Evolutionary conservation across 2,113 vertebrate species (phyloP), one percentile per base, ranked within the genome.

Genomic region (Lophius piscatorius): DNA sequence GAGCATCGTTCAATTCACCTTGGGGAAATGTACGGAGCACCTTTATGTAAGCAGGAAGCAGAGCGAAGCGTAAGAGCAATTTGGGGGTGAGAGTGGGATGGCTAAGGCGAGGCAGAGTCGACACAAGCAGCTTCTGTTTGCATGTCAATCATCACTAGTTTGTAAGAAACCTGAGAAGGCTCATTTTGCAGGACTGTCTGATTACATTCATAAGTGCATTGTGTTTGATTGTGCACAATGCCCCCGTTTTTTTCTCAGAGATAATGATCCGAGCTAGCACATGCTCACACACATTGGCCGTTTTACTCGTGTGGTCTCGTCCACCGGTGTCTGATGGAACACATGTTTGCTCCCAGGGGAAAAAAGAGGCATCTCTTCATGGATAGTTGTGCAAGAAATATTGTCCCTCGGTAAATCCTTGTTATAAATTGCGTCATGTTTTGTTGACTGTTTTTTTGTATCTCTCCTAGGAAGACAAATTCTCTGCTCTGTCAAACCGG

Each of bases 321-420:
- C 63, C 47, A 56, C 62, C 49, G 41, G 70, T 63, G 77, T 76
- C 80, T 81, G 73, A 74, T 58, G 59, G 63, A 84, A 83, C 83
- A 84, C 81, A 84, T 82, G 83, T 47, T 63, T 38, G 40, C 74
- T 76, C 80, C 71, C 52, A 38, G 68, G 68, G 28, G 47, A 61
- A 67, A 54, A 63, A 48, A 60, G 78, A 31, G 29, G 8, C 74
- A 70, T 78, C 67, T 79, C 81, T 87, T 85, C 78, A 81, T 68
- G 83, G 79, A 84, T 74, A 81, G 51, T 70, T 36, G 81, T 78
- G 84, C 79, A 44, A 86, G 81, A 86, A 87, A 88, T 80, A 74
- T 62, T 52, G 73, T 85, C 81, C 67, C 85, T 57, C 52, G 85
- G 58, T 78, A 50, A 64, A 84, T 67, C 69, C 59, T 71, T 48